Evolutionary conservation across 2,888 invertebrate genomes (phyloP).

Genomic region (Ferdinandea cuprea): DNA sequence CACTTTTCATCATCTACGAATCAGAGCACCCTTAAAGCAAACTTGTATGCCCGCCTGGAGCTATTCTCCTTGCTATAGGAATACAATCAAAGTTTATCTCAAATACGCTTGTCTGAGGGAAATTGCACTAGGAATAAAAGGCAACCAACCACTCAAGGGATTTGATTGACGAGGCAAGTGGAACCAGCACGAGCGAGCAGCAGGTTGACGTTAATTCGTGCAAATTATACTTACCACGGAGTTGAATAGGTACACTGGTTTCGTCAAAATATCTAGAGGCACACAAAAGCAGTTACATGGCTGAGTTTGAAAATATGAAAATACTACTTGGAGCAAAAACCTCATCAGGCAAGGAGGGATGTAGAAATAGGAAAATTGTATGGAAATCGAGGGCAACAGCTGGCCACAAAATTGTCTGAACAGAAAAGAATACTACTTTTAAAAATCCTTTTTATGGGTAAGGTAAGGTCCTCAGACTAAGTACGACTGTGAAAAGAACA

Average conservation of each 20-base stretch:
- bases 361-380: too few relatives aligned
- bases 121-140: constrained; percentile 53
- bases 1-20: constrained; percentile 63
- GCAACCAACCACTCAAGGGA: constrained; percentile 53
- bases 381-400: too few relatives aligned
- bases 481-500: too few relatives aligned
- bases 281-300: too few relatives aligned
- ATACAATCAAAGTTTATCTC: constrained; percentile 58
- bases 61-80: constrained; percentile 38
- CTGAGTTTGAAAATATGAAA: too few relatives aligned
- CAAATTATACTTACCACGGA: constrained; percentile 56
- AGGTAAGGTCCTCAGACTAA: too few relatives aligned
- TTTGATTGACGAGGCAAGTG: constrained; percentile 50
- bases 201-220: constrained; percentile 66
- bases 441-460: too few relatives aligned
- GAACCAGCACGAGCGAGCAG: constrained; percentile 44
- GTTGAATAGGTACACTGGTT: background rate
- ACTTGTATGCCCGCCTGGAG: constrained; percentile 54
- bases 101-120: constrained; percentile 1
- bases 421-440: too few relatives aligned
- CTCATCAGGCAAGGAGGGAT: too few relatives aligned
- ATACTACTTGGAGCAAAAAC: too few relatives aligned
- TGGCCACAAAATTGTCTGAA: too few relatives aligned
- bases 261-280: background rate
- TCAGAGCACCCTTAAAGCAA: constrained; percentile 57